phyloP scores from a whole-genome alignment of 2,113 vertebrate genomes.

The Taxidea taxus region DNA sequence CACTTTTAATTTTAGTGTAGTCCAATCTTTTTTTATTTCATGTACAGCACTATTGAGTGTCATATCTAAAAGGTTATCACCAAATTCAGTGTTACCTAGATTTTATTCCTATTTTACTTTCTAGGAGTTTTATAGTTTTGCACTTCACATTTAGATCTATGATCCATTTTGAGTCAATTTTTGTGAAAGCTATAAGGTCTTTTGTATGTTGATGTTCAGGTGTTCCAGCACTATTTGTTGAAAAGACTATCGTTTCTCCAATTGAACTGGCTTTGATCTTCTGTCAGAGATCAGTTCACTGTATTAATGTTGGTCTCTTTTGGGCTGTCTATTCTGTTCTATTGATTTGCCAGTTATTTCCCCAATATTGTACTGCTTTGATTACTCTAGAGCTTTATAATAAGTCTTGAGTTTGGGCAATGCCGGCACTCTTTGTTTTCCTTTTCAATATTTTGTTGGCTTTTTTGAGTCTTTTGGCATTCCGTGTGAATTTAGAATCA shows the following conservation, averaged over 20 bases:
- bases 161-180: neutral
- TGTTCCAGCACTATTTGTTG: neutral
- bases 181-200: neutral
- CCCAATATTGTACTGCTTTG: neutral
- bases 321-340: neutral
- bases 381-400: neutral
- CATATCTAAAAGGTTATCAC: neutral
- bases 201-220: neutral
- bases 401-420: neutral
- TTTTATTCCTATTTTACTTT: neutral
- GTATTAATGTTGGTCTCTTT: neutral
- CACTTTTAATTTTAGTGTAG: constrained; percentile 10
- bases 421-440: neutral
- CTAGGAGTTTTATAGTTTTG: neutral
- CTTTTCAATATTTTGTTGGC: neutral
- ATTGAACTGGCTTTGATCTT: neutral
- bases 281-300: neutral
- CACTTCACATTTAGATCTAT: neutral
- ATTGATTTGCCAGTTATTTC: neutral
- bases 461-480: neutral
- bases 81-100: neutral
- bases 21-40: neutral
- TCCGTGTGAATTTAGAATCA: neutral
- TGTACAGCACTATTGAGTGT: neutral
- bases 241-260: neutral